These are phyloP conservation scores for Bibio marci DNA, from an alignment of 2,888 invertebrate species.

Conservation along the genomic window DNA sequence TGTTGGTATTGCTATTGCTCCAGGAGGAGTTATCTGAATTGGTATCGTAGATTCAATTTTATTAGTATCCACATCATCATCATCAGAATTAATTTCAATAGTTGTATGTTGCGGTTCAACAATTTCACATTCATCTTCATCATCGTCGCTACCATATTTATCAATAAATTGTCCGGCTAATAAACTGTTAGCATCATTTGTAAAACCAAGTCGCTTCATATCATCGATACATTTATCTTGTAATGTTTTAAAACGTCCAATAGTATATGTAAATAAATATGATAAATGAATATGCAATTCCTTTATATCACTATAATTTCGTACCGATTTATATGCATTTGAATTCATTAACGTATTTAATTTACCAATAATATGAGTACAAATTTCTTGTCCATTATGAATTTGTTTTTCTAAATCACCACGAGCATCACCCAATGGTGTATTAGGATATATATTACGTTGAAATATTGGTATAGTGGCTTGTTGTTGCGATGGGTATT, in stretches of 20 bases:
- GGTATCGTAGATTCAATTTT: slow-evolving; percentile 6
- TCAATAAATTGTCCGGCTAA: slow-evolving; percentile 22
- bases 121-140: slow-evolving; percentile 28
- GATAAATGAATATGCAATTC: slow-evolving; percentile 29
- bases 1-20: no score
- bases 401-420: slow-evolving; percentile 25
- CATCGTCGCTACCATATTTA: slow-evolving; percentile 27
- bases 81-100: slow-evolving; percentile 27
- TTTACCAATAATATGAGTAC: slow-evolving; percentile 26
- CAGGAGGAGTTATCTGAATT: background rate
- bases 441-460: slow-evolving; percentile 20
- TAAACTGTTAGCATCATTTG: slow-evolving; percentile 24
- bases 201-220: slow-evolving; percentile 27
- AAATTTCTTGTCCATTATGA: slow-evolving; percentile 26
- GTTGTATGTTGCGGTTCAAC: slow-evolving; percentile 28
- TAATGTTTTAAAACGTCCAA: slow-evolving; percentile 26
- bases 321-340: slow-evolving; percentile 27
- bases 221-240: slow-evolving; percentile 27
- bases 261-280: slow-evolving; percentile 27
- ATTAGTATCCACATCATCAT: no score
- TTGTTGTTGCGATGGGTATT: background rate
- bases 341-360: slow-evolving; percentile 27
- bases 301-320: slow-evolving; percentile 24
- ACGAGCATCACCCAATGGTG: slow-evolving; percentile 22
- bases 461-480: slow-evolving; percentile 13